Conservation (phyloP, 2,113 vertebrate genomes). For the Catharus bicknelli region DNA sequence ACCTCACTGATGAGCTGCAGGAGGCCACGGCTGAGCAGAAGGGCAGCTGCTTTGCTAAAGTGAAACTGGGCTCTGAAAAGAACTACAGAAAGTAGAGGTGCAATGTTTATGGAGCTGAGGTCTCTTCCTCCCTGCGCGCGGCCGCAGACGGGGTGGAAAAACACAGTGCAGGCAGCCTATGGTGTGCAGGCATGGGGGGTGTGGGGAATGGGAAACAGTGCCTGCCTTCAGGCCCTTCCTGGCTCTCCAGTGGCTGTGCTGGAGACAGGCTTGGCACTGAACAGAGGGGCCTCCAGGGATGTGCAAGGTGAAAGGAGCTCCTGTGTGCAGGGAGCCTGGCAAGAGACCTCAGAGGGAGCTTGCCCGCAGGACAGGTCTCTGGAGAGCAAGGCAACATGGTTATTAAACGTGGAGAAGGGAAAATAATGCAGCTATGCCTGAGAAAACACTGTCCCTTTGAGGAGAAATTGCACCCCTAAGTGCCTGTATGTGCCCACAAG, state of each 20-base stretch:
- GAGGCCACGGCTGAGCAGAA: neutral
- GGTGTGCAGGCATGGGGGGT: fast-evolving
- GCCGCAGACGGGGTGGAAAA: neutral
- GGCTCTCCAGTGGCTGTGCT: neutral
- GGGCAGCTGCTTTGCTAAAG: neutral
- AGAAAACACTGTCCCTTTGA: neutral
- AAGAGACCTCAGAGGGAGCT: neutral
- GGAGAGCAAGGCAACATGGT: neutral
- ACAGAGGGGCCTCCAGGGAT: neutral
- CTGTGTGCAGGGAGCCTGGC: neutral
- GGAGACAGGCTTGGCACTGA: neutral
- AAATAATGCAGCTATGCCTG: neutral
- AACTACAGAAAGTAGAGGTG: neutral
- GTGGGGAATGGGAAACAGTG: neutral
- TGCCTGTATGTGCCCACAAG: neutral
- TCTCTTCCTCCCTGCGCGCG: neutral
- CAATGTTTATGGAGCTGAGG: neutral
- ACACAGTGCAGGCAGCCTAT: neutral
- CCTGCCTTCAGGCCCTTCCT: constrained; percentile 13
- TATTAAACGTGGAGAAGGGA: neutral
- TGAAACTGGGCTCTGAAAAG: neutral
- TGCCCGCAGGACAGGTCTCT: neutral
- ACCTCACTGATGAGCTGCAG: neutral
- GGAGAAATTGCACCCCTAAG: neutral
- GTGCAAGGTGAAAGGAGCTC: neutral